Conservation (phyloP, 2,888 invertebrate species). For the Dolichomitus sp. region DNA sequence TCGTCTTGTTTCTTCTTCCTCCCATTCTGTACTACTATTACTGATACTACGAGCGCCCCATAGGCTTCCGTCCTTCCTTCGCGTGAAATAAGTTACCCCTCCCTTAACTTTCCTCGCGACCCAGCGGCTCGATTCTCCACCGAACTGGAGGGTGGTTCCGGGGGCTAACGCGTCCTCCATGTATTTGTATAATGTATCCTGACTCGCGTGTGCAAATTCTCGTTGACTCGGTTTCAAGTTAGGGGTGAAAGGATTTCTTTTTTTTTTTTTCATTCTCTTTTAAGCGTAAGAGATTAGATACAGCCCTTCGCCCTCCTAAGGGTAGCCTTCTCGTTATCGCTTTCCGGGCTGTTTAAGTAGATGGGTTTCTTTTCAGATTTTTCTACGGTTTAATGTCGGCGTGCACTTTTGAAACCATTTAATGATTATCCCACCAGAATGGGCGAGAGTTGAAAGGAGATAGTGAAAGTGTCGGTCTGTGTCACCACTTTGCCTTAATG, state of each 20-base stretch:
- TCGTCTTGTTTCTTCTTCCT: constrained; percentile 61
- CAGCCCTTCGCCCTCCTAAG: constrained; percentile 28
- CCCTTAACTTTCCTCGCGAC: constrained; percentile 52
- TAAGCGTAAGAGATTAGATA: constrained; percentile 40
- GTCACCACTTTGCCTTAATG: not conserved
- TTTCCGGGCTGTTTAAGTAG: constrained; percentile 21
- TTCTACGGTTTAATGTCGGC: constrained; percentile 30
- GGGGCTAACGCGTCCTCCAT: constrained; percentile 63
- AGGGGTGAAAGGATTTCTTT: constrained; percentile 26
- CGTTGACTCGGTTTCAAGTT: constrained; percentile 28
- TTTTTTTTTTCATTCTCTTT: not conserved
- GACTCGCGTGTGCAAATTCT: constrained; percentile 20
- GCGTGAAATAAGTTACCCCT: constrained; percentile 48
- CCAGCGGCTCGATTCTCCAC: constrained; percentile 36
- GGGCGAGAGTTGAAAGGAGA: not conserved
- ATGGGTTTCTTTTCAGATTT: constrained; percentile 32
- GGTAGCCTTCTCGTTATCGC: constrained; percentile 36
- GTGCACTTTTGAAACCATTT: constrained; percentile 11
- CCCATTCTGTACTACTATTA: constrained; percentile 42
- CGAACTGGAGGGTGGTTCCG: constrained; percentile 70
- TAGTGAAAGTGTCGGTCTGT: not conserved
- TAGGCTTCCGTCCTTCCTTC: constrained; percentile 30
- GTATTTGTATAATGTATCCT: constrained; percentile 34
- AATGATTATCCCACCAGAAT: constrained; percentile 18
- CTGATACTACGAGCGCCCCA: constrained; percentile 30